Conservation (phyloP, 2,888 invertebrate genomes). For the Slavum lentiscoides region DNA sequence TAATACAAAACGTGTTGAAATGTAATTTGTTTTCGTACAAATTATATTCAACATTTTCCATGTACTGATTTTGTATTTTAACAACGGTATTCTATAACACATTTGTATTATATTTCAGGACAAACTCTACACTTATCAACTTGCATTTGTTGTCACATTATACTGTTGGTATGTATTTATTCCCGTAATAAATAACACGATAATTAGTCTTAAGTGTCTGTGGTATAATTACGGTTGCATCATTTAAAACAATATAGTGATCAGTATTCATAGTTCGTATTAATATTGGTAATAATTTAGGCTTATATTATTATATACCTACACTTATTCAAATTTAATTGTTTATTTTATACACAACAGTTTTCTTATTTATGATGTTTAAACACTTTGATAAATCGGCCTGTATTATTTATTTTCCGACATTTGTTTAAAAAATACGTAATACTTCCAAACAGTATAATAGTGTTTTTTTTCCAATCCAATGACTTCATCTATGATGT, state of each 20-base stretch:
- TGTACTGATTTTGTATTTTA: not conserved
- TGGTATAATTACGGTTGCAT: not conserved
- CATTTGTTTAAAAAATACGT: not conserved
- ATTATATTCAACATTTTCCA: too few relatives aligned
- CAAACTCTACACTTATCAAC: not conserved
- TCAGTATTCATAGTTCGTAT: not conserved
- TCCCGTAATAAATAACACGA: not conserved
- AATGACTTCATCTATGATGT: slow-evolving; percentile 52
- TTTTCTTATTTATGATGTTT: not conserved
- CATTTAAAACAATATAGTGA: not conserved
- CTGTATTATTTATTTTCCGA: slow-evolving; percentile 14
- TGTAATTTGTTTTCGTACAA: not conserved
- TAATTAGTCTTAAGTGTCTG: not conserved
- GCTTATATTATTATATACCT: not conserved
- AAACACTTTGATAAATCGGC: not conserved
- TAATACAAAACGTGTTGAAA: not conserved
- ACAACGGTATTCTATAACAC: not conserved
- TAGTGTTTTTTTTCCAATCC: slow-evolving; percentile 34
- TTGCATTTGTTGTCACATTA: not conserved
- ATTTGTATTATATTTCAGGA: slow-evolving; percentile 24
- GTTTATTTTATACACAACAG: not conserved
- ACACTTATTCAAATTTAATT: not conserved
- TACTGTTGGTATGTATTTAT: slow-evolving; percentile 23
- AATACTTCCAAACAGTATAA: slow-evolving; percentile 22
- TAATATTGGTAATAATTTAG: not conserved